These are phyloP conservation scores for Rutilus rutilus DNA, from an alignment of 2,113 vertebrate species.

Conservation along the genomic window DNA sequence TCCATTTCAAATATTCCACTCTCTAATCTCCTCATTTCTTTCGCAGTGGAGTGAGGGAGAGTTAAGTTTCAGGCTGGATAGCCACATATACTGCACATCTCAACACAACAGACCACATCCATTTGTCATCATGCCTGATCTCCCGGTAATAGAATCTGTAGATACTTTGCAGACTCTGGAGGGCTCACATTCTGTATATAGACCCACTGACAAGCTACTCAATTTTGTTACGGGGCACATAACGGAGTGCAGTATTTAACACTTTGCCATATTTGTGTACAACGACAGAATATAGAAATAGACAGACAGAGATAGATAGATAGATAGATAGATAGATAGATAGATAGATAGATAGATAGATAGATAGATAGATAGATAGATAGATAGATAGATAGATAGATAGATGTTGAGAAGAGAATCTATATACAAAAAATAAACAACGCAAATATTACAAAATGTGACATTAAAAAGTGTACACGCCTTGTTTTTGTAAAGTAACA, in stretches of 20 bases:
- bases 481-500: no score
- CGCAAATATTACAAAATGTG: no score
- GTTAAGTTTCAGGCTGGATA: neutral
- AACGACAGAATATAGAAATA: neutral
- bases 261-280: neutral
- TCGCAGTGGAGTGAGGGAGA: neutral
- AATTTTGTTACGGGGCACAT: neutral
- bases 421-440: no score
- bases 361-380: no score
- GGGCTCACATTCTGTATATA: neutral
- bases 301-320: neutral
- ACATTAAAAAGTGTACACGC: no score
- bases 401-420: no score
- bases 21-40: neutral
- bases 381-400: no score
- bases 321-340: neutral
- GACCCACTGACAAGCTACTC: neutral
- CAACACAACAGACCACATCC: neutral
- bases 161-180: neutral
- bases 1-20: neutral
- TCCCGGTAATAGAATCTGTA: neutral
- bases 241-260: neutral
- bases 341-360: no score
- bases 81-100: neutral
- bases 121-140: constrained; percentile 13